Conservation (phyloP, 1,140 invertebrate species). For the Drosophila rhopaloa region DNA sequence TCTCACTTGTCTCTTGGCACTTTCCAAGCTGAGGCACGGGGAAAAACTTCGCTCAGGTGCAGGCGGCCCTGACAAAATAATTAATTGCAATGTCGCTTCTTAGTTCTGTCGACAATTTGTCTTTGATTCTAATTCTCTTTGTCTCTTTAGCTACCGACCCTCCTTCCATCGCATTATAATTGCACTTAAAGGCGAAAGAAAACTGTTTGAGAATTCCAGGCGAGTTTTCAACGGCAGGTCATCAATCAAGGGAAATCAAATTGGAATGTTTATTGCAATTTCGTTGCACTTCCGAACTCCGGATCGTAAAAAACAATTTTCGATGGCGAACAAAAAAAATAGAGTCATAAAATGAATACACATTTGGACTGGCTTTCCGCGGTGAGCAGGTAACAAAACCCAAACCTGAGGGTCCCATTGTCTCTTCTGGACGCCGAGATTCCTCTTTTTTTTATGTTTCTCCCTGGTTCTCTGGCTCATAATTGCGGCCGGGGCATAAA, state of each 20-base stretch:
- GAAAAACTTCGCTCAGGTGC: conserved; percentile 32
- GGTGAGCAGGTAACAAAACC: conserved; percentile 68
- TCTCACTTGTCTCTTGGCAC: conserved; percentile 77
- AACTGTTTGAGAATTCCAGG: conserved; percentile 17
- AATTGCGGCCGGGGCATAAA: conserved; percentile 72
- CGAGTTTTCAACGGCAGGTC: not conserved
- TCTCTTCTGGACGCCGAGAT: conserved; percentile 44
- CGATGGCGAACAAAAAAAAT: conserved; percentile 46
- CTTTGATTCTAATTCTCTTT: conserved; percentile 68
- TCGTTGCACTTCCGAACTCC: conserved; percentile 70
- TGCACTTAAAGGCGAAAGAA: conserved; percentile 41
- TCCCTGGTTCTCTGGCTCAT: conserved; percentile 41
- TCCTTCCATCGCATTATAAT: conserved; percentile 33
- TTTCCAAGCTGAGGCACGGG: conserved; percentile 16
- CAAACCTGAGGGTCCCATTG: conserved; percentile 63
- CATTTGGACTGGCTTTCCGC: not conserved
- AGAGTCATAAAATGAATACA: conserved; percentile 69
- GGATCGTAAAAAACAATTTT: conserved; percentile 64
- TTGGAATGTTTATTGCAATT: conserved; percentile 58
- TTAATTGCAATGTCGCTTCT: conserved; percentile 74
- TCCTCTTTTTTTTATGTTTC: conserved; percentile 26
- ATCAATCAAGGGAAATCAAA: conserved; percentile 59
- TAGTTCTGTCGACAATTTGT: conserved; percentile 74
- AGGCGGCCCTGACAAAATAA: conserved; percentile 66
- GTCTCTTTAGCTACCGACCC: conserved; percentile 10